phyloP scores from a whole-genome alignment of 1,140 invertebrate genomes.

The Aradophagus sp. region DNA sequence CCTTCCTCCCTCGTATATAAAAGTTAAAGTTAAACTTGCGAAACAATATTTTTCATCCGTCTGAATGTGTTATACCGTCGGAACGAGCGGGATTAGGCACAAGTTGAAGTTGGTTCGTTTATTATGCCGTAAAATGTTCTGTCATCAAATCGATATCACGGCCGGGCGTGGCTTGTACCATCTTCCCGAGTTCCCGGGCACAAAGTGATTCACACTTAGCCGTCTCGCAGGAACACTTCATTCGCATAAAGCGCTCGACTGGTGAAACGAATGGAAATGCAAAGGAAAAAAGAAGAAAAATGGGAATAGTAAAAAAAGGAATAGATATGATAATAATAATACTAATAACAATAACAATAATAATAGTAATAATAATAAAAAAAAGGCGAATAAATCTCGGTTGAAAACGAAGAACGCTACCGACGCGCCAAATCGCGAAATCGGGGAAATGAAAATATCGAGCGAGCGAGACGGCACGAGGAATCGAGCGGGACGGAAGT shows the following conservation, averaged over 20 bases:
- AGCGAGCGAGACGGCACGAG: too few species aligned
- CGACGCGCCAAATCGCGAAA: too few species aligned
- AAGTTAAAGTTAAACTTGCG: too few species aligned
- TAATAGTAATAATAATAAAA: too few species aligned
- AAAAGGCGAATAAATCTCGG: too few species aligned
- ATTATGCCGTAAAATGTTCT: constrained; percentile 55
- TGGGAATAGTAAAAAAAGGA: too few species aligned
- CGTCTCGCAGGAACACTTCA: constrained; percentile 47
- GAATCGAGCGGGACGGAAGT: too few species aligned
- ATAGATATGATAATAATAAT: too few species aligned
- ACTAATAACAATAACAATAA: too few species aligned
- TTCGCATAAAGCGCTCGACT: constrained; percentile 25
- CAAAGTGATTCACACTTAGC: constrained; percentile 55
- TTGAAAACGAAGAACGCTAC: too few species aligned
- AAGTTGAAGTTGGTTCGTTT: constrained; percentile 42
- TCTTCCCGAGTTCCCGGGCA: constrained; percentile 55
- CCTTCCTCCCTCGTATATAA: too few species aligned
- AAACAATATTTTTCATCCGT: constrained; percentile 1
- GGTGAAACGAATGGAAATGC: neutral
- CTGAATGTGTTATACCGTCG: neutral
- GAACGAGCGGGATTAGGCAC: constrained; percentile 17
- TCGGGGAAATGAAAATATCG: too few species aligned
- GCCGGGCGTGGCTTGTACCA: constrained; percentile 54
- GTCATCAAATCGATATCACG: constrained; percentile 57
- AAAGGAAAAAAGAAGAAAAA: neutral